phyloP scores from a whole-genome alignment of 2,888 invertebrate species.

The Exocentrus adspersus region DNA sequence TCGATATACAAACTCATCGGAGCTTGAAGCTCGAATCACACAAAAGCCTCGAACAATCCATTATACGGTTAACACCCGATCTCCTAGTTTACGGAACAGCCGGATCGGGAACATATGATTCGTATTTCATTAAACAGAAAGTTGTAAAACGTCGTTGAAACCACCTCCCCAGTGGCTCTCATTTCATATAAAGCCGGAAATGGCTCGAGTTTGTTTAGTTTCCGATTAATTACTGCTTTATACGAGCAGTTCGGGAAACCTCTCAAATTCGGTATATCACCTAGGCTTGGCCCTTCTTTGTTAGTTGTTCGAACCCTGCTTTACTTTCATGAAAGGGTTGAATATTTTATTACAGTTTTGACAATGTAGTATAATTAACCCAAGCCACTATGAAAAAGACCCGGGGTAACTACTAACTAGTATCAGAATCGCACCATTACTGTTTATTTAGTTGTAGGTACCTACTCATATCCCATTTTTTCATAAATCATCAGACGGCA shows the following conservation, averaged over 20 bases:
- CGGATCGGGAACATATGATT: background rate
- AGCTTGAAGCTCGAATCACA: background rate
- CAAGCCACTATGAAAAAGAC: too few relatives aligned
- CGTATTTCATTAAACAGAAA: conserved; percentile 2
- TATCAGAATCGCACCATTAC: too few relatives aligned
- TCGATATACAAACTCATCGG: background rate
- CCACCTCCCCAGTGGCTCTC: background rate
- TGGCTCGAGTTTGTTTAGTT: conserved; percentile 14
- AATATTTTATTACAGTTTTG: too few relatives aligned
- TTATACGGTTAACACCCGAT: background rate
- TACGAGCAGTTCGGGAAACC: conserved; percentile 13
- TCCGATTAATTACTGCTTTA: conserved; percentile 21
- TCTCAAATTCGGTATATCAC: conserved; percentile 15
- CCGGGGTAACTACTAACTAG: too few relatives aligned
- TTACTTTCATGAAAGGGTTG: too few relatives aligned
- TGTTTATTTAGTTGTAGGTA: too few relatives aligned
- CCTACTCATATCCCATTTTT: too few relatives aligned
- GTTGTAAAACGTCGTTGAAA: background rate
- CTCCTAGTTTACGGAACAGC: background rate
- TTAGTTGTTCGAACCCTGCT: too few relatives aligned
- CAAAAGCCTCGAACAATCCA: background rate
- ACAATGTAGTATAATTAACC: too few relatives aligned
- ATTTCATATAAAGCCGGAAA: conserved; percentile 13
- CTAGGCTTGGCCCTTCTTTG: conserved; percentile 3
- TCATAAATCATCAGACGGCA: too few relatives aligned